Base-by-base conservation (phyloP, 1,140 invertebrate species). In the Chelonus insularis region DNA sequence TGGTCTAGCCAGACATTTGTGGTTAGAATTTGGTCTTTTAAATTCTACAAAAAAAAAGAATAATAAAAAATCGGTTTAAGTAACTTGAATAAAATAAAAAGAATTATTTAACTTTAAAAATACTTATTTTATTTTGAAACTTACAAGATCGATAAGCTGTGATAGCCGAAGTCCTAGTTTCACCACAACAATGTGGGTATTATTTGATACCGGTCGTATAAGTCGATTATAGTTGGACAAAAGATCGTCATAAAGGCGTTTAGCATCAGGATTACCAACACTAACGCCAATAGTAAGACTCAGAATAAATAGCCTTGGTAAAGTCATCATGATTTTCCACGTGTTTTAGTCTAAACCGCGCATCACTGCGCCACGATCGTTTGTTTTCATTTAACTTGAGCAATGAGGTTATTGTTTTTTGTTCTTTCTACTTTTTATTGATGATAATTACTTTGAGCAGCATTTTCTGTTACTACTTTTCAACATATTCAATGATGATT, bases 1-100 rank as follows among this genome's bases (percentile, higher is more conserved):
- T 97, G 95, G 79, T 96, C 93, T 25, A 97, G 82, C 95, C 95
- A 97, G 18, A 97, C 93, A 84, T 97, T 97, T 0, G 94, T 96
- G 9, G 94, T 97, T 68, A 97, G 84, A 73, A 97, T 96, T 84
- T 97, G 95, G 84, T 96, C 94, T 79, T 96, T 96, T 56, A 97
- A 84, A 83, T 97, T 96, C 94, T 97, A 85, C 52, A 88, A 89
- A 45, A 71, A 77, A 82, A 72, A 68, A 64, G 71, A 68, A 75
- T 51, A 71, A 63, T 20, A 59, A 14, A n/a, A n/a, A n/a, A n/a
- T n/a, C n/a, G n/a, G n/a, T n/a, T n/a, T n/a, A n/a, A n/a, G n/a
- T n/a, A n/a, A n/a, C n/a, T n/a, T n/a, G n/a, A n/a, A n/a, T n/a
- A n/a, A n/a, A n/a, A n/a, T n/a, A n/a, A n/a, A n/a, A n/a, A n/a